Percentiles rank a stretch among this genome's conserved stretches.
These are phyloP conservation scores for Tachysurus vachellii DNA, from an alignment of 2,113 vertebrate genomes.

Conservation along the genomic window DNA sequence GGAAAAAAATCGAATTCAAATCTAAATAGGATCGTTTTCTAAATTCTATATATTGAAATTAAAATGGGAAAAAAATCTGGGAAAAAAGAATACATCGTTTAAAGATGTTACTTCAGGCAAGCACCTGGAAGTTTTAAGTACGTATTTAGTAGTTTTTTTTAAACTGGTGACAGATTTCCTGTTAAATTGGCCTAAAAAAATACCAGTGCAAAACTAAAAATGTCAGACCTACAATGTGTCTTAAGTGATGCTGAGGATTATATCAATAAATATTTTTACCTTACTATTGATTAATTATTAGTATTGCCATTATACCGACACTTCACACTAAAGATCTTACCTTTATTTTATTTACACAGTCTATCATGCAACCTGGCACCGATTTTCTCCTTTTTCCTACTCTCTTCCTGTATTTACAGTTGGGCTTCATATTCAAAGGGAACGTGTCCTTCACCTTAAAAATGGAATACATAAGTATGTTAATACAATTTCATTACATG, in stretches of 20 bases:
- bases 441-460: slow-evolving; percentile 63
- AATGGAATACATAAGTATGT: background rate
- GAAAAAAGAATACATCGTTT: background rate
- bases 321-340: slow-evolving; percentile 48
- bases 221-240: background rate
- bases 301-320: background rate
- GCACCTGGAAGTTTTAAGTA: background rate
- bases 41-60: background rate
- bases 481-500: background rate
- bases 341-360: slow-evolving; percentile 59
- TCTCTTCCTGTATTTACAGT: slow-evolving; percentile 68
- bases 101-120: background rate
- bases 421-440: slow-evolving; percentile 66
- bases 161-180: background rate
- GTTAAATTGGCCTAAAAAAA: background rate
- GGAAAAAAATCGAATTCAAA: background rate
- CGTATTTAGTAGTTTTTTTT: background rate
- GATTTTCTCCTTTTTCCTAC: slow-evolving; percentile 54
- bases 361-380: slow-evolving; percentile 63
- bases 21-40: background rate
- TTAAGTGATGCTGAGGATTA: background rate
- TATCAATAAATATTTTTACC: background rate
- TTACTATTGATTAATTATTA: background rate
- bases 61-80: background rate
- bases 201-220: background rate